Evolutionary conservation across 2,797 vertebrate species (phyloP).

Genomic region (Hirundo rustica): DNA sequence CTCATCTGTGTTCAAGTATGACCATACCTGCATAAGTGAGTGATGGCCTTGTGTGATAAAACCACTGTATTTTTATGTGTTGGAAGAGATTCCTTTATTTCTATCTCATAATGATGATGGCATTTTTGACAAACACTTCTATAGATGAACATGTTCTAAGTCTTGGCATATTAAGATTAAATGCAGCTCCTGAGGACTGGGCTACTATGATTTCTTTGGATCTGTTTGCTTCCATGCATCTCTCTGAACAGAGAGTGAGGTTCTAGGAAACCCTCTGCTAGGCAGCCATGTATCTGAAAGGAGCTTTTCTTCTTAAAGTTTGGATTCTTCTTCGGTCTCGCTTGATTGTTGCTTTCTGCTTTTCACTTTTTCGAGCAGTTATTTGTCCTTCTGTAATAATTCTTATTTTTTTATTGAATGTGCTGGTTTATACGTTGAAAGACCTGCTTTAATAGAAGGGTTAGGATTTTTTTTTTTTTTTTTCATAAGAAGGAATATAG

Average conservation of each 20-base stretch:
- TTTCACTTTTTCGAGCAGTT: not conserved
- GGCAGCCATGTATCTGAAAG: not conserved
- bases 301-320: not conserved
- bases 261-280: not conserved
- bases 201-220: not conserved
- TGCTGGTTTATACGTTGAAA: not conserved
- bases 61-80: not conserved
- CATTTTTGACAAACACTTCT: not conserved
- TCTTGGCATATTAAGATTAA: not conserved
- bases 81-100: not conserved
- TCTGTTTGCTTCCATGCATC: not conserved
- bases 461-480: not conserved
- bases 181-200: not conserved
- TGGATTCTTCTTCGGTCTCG: not conserved
- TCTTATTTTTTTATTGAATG: not conserved
- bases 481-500: not conserved
- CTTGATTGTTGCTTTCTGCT: not conserved
- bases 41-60: not conserved
- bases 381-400: not conserved
- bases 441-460: not conserved
- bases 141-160: not conserved
- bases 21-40: not conserved
- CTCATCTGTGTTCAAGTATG: not conserved
- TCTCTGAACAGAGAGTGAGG: not conserved
- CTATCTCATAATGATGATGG: not conserved